Base-by-base conservation (phyloP, 2,113 vertebrate genomes). In the Microtus pennsylvanicus region DNA sequence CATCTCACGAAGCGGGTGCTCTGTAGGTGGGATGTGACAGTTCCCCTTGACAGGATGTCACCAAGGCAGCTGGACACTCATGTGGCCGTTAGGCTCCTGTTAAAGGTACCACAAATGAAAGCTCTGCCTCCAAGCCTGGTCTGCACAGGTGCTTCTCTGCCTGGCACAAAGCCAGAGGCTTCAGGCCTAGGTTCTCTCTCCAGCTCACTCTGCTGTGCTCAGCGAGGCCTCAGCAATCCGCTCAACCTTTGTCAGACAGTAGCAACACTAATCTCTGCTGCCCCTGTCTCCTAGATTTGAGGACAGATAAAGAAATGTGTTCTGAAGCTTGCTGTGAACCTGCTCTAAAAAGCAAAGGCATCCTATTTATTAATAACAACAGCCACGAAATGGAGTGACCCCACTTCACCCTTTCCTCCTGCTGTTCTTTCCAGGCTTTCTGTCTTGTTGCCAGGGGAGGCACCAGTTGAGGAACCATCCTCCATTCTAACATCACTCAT, bases 221-320 rank as follows among this genome's bases (percentile, higher is more conserved):
- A 1, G 6, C 12, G 82, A 77, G 78, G 76, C 38, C 47, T 63
- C 13, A 21, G 55, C 89, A 74, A 75, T 12, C 47, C 78, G 35
- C 74, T 81, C 47, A 21, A 58, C 63, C 10, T 78, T 19, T 45
- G 61, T n/a, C 58, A 21, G 19, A 86, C 24, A 26, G 70, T 14
- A 22, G 22, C 38, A 16, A 16, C 14, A 10, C 80, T 45, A 67
- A 55, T 42, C 65, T 67, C 52, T 19, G 13, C 45, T 77, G 4
- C n/a, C 58, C 26, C 47, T 89, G 26, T 42, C 94, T 95, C 33
- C 3, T 16, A 95, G 77, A 55, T 38, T 55, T 82, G 58, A 90
- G 61, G 45, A n/a, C 76, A 61, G 33, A 42, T 52, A 52, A 67
- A 35, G 58, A 94, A 72, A 92, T 45, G 16, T 38, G 2, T 47